A percentile compares a stretch with the other conserved stretches of the same genome.
Evolutionary conservation across 2,888 invertebrate genomes (phyloP).

Genomic region (Seira musarum): DNA sequence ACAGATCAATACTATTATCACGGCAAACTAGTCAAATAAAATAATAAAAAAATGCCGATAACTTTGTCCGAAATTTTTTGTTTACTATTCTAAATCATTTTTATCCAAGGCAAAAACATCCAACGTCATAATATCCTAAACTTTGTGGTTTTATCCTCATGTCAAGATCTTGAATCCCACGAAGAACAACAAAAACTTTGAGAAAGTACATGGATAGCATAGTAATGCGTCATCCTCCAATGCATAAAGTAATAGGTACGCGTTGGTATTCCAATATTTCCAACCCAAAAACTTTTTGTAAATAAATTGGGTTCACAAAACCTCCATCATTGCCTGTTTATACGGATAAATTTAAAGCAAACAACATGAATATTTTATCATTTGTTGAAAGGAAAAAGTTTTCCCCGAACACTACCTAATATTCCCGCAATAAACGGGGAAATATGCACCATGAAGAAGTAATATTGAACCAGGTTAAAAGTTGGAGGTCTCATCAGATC

Average conservation of each 20-base stretch:
- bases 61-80: no score
- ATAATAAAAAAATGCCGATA: no score
- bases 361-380: constrained; percentile 48
- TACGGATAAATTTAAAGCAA: constrained; percentile 14
- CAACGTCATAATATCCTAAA: no score
- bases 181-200: background rate
- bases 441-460: background rate
- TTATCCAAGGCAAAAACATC: no score
- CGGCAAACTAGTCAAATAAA: no score
- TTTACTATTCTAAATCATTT: no score
- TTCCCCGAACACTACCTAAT: background rate
- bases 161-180: no score
- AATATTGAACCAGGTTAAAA: constrained; percentile 1
- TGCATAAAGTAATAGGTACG: background rate
- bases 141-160: no score
- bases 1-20: no score
- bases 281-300: constrained; percentile 1
- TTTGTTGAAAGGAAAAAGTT: constrained; percentile 33
- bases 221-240: background rate
- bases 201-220: no score
- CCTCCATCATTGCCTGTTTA: constrained; percentile 1
- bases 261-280: background rate
- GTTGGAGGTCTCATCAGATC: constrained; percentile 4
- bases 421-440: no score
- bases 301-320: constrained; percentile 19